Conservation (phyloP, 2,113 vertebrate genomes). For the Caranx melampygus region DNA sequence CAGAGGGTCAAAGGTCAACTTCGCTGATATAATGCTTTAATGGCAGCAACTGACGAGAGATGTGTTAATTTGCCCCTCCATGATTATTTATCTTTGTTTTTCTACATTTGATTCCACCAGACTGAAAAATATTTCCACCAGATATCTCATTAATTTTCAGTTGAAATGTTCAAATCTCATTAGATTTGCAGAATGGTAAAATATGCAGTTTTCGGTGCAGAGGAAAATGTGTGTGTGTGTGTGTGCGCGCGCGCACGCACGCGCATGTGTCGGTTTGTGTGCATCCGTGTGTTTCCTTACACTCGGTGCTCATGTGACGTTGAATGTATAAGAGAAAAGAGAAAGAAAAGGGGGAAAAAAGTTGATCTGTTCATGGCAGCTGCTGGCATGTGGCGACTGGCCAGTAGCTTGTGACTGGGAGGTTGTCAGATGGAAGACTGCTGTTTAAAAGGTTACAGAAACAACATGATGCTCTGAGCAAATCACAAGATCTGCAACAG, state of each 20-base stretch:
- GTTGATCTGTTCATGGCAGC: slow-evolving; percentile 64
- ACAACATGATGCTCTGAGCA: slow-evolving; percentile 80
- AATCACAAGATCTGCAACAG: slow-evolving; percentile 82
- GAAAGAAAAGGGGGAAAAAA: slow-evolving; percentile 28
- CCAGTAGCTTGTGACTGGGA: slow-evolving; percentile 83
- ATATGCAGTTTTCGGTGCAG: background rate
- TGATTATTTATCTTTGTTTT: background rate
- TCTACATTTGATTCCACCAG: background rate
- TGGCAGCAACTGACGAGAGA: too few relatives aligned
- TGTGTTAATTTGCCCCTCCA: background rate
- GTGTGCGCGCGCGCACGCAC: too few relatives aligned
- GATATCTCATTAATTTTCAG: too few relatives aligned
- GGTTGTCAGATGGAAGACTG: slow-evolving; percentile 72
- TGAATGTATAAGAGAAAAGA: slow-evolving; percentile 54
- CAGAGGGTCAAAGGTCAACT: background rate
- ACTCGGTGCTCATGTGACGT: slow-evolving; percentile 60
- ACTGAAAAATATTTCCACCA: too few relatives aligned
- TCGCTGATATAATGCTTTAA: background rate
- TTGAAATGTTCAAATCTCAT: background rate
- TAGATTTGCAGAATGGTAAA: background rate
- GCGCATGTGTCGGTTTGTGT: background rate
- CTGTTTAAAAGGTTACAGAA: slow-evolving; percentile 83
- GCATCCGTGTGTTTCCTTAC: background rate
- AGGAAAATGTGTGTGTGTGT: background rate
- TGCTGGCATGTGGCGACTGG: slow-evolving; percentile 77